phyloP scores from a whole-genome alignment of 2,888 invertebrate genomes.

The Chymomyza caudatula region DNA sequence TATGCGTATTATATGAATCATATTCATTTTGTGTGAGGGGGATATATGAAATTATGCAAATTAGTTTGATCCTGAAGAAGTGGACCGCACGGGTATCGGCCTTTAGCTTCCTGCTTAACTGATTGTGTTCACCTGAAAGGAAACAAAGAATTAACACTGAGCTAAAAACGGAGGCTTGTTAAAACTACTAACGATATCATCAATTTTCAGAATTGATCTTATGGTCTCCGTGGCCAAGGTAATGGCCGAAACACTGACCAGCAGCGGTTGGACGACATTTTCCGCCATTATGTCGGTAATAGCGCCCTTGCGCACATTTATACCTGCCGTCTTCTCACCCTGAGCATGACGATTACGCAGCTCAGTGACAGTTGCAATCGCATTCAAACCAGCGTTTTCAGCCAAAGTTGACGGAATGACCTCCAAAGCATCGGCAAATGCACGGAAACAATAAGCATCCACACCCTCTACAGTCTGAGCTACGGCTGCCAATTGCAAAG shows the following conservation, averaged over 20 bases:
- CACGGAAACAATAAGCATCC: constrained; percentile 96
- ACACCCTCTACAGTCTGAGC: constrained; percentile 92
- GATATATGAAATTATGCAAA: constrained; percentile 52
- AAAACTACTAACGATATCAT: constrained; percentile 90
- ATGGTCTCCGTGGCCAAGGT: constrained; percentile 97
- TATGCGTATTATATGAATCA: constrained; percentile 53
- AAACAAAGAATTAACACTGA: neutral
- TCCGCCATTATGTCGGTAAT: constrained; percentile 98
- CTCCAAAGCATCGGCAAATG: constrained; percentile 97
- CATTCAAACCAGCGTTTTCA: constrained; percentile 92
- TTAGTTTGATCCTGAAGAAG: constrained; percentile 36
- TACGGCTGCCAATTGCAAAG: constrained; percentile 88
- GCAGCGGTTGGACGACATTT: constrained; percentile 97
- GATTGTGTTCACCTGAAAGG: constrained; percentile 70
- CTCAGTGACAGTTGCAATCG: constrained; percentile 97
- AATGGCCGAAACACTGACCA: constrained; percentile 95
- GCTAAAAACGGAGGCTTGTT: neutral
- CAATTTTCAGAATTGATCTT: constrained; percentile 98
- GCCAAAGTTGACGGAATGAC: constrained; percentile 94
- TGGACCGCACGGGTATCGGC: constrained; percentile 21
- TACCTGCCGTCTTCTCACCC: constrained; percentile 91
- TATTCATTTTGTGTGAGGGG: constrained; percentile 41
- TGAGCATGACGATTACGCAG: constrained; percentile 94
- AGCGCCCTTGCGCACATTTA: constrained; percentile 96
- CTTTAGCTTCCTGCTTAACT: constrained; percentile 46